Conservation (phyloP, 64 coral and sea anemone genomes). For the Astreopora myriophthalma region DNA sequence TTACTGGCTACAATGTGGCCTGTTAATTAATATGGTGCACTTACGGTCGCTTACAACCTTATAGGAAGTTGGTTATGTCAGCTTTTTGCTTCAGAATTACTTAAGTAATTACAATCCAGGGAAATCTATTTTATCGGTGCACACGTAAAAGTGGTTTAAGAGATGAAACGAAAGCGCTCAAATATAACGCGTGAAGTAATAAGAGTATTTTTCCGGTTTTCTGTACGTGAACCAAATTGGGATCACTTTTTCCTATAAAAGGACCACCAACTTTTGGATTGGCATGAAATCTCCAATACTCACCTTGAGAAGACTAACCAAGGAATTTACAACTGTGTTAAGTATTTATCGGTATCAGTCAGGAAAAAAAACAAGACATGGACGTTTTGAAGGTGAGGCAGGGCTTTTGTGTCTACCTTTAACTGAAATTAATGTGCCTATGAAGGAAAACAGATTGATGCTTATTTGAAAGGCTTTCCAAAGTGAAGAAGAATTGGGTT, state of each 20-base stretch:
- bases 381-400: not conserved
- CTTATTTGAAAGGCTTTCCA: too few relatives aligned
- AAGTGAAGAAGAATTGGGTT: too few relatives aligned
- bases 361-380: not conserved
- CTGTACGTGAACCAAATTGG: not conserved
- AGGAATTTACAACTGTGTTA: not conserved
- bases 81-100: not conserved
- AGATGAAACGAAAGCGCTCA: not conserved
- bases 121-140: too few relatives aligned
- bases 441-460: too few relatives aligned
- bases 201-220: not conserved
- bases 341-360: not conserved
- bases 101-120: not conserved
- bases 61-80: not conserved
- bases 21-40: too few relatives aligned
- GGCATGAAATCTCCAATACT: not conserved
- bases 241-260: not conserved
- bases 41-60: not conserved
- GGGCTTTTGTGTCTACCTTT: not conserved
- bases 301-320: not conserved
- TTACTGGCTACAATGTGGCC: too few relatives aligned
- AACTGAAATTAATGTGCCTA: too few relatives aligned
- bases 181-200: not conserved
- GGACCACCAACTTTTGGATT: not conserved
- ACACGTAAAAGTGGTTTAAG: not conserved